These are phyloP conservation scores for Drosophila melanogaster DNA, from an alignment of 1,140 invertebrate species.

Conservation along the genomic window DNA sequence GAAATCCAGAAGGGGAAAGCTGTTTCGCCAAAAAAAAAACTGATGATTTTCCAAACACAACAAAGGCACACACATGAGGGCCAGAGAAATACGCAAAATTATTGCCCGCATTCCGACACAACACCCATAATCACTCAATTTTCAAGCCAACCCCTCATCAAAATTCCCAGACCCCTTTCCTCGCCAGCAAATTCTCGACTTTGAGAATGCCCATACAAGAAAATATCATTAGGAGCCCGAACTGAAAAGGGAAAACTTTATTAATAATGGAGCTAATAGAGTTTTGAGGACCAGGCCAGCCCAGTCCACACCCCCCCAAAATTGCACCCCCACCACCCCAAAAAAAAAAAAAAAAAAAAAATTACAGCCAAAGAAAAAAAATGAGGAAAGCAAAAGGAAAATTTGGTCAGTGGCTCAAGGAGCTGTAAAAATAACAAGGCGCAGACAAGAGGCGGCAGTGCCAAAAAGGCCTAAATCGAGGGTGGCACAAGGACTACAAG, in stretches of 20 bases:
- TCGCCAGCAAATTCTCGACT: slow-evolving; percentile 9
- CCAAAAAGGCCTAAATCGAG: slow-evolving; percentile 63
- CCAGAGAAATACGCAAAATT: slow-evolving; percentile 1
- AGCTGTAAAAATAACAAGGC: slow-evolving; percentile 73
- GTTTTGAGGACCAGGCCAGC: slow-evolving; percentile 39
- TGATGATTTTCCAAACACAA: background rate
- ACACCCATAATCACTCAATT: slow-evolving; percentile 52
- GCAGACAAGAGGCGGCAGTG: slow-evolving; percentile 74
- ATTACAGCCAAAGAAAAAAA: slow-evolving; percentile 23
- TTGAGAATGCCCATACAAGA: slow-evolving; percentile 35
- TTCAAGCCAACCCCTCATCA: slow-evolving; percentile 25
- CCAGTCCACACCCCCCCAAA: background rate
- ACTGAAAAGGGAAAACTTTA: slow-evolving; percentile 46
- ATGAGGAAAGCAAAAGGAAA: slow-evolving; percentile 13
- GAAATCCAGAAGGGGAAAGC: background rate
- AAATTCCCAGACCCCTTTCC: background rate
- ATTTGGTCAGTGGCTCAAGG: slow-evolving; percentile 55
- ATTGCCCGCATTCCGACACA: slow-evolving; percentile 30
- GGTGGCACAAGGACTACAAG: slow-evolving; percentile 49
- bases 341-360: slow-evolving; percentile 22
- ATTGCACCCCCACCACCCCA: background rate
- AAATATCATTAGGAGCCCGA: slow-evolving; percentile 36
- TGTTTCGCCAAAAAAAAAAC: background rate
- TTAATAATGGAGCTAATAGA: slow-evolving; percentile 54
- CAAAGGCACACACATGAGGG: slow-evolving; percentile 6